Evolutionary conservation across 2,797 vertebrate genomes (phyloP).

Genomic region (Bovichtus variegatus): DNA sequence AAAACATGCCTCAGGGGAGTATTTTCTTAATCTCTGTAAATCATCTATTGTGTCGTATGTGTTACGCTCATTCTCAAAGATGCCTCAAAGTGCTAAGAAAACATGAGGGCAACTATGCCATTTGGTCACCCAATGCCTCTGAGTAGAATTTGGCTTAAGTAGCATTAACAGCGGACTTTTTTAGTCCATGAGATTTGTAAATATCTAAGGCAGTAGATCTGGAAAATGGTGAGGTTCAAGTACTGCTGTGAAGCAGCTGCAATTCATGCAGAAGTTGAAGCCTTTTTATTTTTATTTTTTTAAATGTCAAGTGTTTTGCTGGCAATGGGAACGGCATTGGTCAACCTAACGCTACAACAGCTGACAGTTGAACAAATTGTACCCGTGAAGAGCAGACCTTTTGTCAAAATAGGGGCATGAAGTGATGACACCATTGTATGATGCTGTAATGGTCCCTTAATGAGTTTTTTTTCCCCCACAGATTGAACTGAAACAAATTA

Average conservation of each 20-base stretch:
- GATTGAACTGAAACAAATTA: slow-evolving; percentile 93
- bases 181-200: slow-evolving; percentile 28
- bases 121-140: slow-evolving; percentile 33
- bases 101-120: slow-evolving; percentile 32
- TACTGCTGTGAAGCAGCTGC: slow-evolving; percentile 22
- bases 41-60: slow-evolving; percentile 31
- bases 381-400: not conserved
- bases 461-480: slow-evolving; percentile 74
- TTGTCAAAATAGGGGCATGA: not conserved
- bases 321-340: not conserved
- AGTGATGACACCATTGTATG: slow-evolving; percentile 13
- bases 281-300: too few species aligned
- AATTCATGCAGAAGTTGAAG: not conserved
- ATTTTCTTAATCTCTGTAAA: slow-evolving; percentile 49
- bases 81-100: slow-evolving; percentile 32
- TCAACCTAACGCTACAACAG: slow-evolving; percentile 12
- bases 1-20: slow-evolving; percentile 3
- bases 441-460: slow-evolving; percentile 29
- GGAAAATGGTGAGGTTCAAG: slow-evolving; percentile 12
- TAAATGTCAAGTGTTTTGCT: not conserved
- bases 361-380: slow-evolving; percentile 13
- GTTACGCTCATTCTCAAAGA: slow-evolving; percentile 9
- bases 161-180: slow-evolving; percentile 56
- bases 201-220: slow-evolving; percentile 17
- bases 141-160: slow-evolving; percentile 42